Percentiles rank a stretch among this genome's conserved stretches.
Evolutionary conservation across 2,113 vertebrate species (phyloP).

Genomic region (Aspidoscelis tigris): DNA sequence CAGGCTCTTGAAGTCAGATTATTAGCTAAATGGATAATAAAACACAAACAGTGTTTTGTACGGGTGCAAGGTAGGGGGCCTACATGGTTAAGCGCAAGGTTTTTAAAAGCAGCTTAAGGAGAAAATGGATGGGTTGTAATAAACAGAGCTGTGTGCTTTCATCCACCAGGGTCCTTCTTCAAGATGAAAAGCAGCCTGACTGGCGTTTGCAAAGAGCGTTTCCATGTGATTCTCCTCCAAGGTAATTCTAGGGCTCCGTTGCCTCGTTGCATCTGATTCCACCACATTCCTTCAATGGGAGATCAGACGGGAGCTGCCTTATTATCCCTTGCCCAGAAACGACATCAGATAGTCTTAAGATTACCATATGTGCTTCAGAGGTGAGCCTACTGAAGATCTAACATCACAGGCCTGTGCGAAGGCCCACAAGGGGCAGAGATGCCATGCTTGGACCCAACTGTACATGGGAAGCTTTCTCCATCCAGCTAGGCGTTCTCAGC

Average conservation of each 20-base stretch:
- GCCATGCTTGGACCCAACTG: background rate
- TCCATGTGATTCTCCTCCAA: slow-evolving; percentile 56
- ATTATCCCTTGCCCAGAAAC: slow-evolving; percentile 43
- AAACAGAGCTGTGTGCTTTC: slow-evolving; percentile 66
- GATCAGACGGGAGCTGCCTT: slow-evolving; percentile 37
- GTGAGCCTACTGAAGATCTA: slow-evolving; percentile 33
- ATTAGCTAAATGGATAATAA: slow-evolving; percentile 58
- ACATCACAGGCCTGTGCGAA: background rate
- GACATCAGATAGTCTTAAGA: slow-evolving; percentile 24
- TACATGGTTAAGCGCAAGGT: slow-evolving; percentile 10
- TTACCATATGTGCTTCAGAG: slow-evolving; percentile 39
- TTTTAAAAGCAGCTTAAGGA: slow-evolving; percentile 42
- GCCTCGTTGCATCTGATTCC: slow-evolving; percentile 49
- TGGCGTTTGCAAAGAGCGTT: slow-evolving; percentile 63
- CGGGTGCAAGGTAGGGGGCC: background rate
- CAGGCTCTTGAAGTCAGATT: slow-evolving; percentile 47
- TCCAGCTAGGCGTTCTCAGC: background rate
- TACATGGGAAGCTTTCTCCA: background rate
- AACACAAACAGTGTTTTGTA: slow-evolving; percentile 24
- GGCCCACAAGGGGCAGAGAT: background rate
- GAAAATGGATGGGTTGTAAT: slow-evolving; percentile 44
- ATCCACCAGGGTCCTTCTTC: slow-evolving; percentile 46
- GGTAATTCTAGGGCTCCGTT: slow-evolving; percentile 50
- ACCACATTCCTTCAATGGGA: slow-evolving; percentile 22
- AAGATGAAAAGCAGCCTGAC: slow-evolving; percentile 61